Percentiles rank a stretch among this genome's conserved stretches.
Evolutionary conservation across 1,140 invertebrate genomes (phyloP).

Genomic region (Aleiodes sp.): DNA sequence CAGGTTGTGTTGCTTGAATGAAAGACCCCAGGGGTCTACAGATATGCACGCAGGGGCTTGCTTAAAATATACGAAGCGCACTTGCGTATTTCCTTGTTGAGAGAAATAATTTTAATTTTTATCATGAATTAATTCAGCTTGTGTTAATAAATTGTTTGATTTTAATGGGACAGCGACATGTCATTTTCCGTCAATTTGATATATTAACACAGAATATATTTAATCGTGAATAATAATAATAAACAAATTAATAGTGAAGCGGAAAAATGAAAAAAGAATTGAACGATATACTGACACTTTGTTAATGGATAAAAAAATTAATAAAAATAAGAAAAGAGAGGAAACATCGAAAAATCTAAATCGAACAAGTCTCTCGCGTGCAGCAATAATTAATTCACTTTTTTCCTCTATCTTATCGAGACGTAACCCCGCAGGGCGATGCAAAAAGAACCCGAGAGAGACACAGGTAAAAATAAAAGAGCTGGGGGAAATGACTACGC

Average conservation of each 20-base stretch:
- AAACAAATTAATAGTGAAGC: no score
- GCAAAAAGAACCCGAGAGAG: not conserved
- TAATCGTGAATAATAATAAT: no score
- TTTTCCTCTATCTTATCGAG: constrained; percentile 32
- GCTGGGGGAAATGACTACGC: not conserved
- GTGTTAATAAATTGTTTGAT: constrained; percentile 4
- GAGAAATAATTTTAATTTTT: not conserved
- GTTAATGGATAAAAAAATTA: no score
- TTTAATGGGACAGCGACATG: not conserved
- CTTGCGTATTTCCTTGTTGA: constrained; percentile 7
- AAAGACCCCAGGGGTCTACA: constrained; percentile 15
- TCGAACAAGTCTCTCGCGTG: constrained; percentile 41
- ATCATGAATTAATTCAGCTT: not conserved
- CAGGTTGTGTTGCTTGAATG: constrained; percentile 12
- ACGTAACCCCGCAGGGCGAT: constrained; percentile 14
- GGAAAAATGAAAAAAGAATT: no score
- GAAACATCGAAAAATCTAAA: constrained; percentile 34
- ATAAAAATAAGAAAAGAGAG: constrained; percentile 8
- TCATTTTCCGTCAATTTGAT: no score
- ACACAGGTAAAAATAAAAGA: no score
- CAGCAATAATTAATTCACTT: constrained; percentile 53
- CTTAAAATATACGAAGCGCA: no score
- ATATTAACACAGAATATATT: no score
- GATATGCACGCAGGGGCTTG: constrained; percentile 7
- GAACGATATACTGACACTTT: no score